Base-by-base conservation (phyloP, 2,113 vertebrate genomes). In the Catharus bicknelli region DNA sequence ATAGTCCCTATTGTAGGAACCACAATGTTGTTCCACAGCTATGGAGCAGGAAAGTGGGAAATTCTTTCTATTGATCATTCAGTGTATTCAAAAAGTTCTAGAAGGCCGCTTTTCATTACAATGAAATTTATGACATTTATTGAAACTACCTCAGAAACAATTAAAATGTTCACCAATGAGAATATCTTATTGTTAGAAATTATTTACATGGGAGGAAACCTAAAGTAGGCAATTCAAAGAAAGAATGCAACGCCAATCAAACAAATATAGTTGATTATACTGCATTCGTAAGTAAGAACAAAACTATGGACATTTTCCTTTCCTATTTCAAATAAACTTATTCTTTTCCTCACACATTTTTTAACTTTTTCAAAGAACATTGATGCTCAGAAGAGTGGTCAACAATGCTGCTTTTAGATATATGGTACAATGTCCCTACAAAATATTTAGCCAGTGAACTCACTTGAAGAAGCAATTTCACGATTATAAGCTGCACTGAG, bases 171-270 rank as follows among this genome's bases (percentile, higher is more conserved):
- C 13, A 69, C 7, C 9, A 59, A 8, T 18, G 4, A 80, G 20
- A 64, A 47, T 9, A 67, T 9, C 11, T 32, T 38, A 38, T 55
- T 69, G 6, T 43, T 16, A 84, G 42, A 69, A 81, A 64, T 8
- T n/a, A 27, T 55, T 38, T 64, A 13, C 30, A 7, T 58, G 29
- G 34, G 8, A 67, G 25, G 16, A 13, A 78, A 72, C 16, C 0
- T 1, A 53, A 81, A 78, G 5, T 1, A 50, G 50, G 11, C 5
- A 54, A 67, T 62, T 34, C 27, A 42, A 69, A 47, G 9, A 34
- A 2, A 23, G 25, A 53, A 4, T 36, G 4, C 6, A 54, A 53
- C 0, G 1, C 2, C 11, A 13, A 48, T 48, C 18, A 69, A 43
- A 73, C 0, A 51, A 75, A 25, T 55, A 18, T 9, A 1, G 66